phyloP scores from a whole-genome alignment of 2,113 vertebrate species.

The Neogale vison region DNA sequence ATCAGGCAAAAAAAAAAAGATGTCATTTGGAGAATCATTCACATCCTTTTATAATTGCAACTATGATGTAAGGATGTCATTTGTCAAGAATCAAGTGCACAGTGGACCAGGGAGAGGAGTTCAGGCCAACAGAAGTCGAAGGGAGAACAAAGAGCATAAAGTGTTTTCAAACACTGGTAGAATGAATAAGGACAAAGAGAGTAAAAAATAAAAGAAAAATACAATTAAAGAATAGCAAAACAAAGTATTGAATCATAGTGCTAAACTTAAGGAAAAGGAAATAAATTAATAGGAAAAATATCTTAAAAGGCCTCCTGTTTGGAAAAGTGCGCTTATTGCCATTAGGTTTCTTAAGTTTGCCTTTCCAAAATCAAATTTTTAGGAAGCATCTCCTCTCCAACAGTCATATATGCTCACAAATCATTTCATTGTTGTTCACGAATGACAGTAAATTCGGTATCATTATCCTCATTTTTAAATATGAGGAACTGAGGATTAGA shows the following conservation, averaged over 20 bases:
- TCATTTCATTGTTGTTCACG: background rate
- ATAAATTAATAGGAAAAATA: background rate
- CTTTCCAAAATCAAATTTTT: background rate
- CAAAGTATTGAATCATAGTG: background rate
- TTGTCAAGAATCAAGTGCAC: background rate
- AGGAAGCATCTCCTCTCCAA: background rate
- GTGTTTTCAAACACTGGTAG: background rate
- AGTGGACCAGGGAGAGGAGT: background rate
- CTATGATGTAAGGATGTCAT: background rate
- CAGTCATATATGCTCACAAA: background rate
- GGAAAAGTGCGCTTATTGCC: background rate
- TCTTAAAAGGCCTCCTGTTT: background rate
- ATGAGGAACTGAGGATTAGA: background rate
- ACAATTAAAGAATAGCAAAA: background rate
- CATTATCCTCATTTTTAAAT: background rate
- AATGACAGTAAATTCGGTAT: background rate
- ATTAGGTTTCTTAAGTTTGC: background rate
- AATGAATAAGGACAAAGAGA: background rate
- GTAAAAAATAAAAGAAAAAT: background rate
- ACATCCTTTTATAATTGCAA: background rate
- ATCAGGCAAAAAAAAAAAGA: background rate
- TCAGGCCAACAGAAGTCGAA: background rate
- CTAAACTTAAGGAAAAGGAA: background rate
- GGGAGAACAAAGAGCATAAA: background rate
- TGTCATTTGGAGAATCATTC: background rate